Conservation (phyloP, 1,140 invertebrate species). For the Lepidurus arcticus region DNA sequence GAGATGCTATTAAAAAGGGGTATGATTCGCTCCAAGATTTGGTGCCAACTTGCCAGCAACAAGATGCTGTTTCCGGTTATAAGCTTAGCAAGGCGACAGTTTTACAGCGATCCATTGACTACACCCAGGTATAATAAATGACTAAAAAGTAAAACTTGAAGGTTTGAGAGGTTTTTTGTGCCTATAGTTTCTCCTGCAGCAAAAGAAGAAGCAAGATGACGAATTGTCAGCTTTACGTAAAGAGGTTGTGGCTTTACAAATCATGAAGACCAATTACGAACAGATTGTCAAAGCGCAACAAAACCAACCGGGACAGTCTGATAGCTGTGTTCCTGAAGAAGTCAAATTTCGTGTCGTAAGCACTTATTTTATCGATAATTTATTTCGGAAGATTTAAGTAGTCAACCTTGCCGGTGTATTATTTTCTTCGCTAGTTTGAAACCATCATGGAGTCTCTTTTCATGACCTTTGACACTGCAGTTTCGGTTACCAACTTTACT, state of each 20-base stretch:
- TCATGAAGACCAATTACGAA: conserved; percentile 91
- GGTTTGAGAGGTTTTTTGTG: conserved; percentile 40
- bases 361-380: conserved; percentile 35
- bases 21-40: conserved; percentile 86
- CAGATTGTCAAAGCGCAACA: conserved; percentile 94
- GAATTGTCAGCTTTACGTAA: conserved; percentile 87
- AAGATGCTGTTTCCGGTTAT: conserved; percentile 74
- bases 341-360: conserved; percentile 92
- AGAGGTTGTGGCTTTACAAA: conserved; percentile 87
- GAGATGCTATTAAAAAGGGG: conserved; percentile 94
- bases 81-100: conserved; percentile 95
- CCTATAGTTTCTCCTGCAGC: conserved; percentile 78
- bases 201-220: conserved; percentile 88
- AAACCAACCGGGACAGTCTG: conserved; percentile 77
- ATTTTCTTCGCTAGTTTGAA: conserved; percentile 68
- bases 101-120: conserved; percentile 85
- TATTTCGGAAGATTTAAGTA: neutral
- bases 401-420: neutral
- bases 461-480: conserved; percentile 73
- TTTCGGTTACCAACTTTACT: conserved; percentile 84
- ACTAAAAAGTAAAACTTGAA: neutral
- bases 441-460: conserved; percentile 90
- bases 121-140: conserved; percentile 54
- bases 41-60: conserved; percentile 84
- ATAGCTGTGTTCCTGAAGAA: conserved; percentile 83